A percentile compares a stretch with the other conserved stretches of the same genome.
phyloP scores from a whole-genome alignment of 2,113 vertebrate genomes.

The Larimichthys crocea region DNA sequence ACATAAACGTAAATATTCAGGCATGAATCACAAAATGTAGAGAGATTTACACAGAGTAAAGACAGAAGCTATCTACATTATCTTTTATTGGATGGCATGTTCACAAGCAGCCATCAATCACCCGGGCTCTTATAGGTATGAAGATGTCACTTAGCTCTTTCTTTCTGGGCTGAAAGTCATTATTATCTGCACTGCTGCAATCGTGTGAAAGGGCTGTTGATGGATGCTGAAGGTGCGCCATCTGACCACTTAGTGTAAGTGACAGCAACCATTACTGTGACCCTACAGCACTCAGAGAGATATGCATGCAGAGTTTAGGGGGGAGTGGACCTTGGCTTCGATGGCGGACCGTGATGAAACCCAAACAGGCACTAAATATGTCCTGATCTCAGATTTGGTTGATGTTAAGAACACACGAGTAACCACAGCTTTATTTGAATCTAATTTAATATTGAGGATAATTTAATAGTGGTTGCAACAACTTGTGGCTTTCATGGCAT shows the following conservation, averaged over 20 bases:
- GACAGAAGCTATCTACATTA: not conserved
- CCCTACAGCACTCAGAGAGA: constrained; percentile 38
- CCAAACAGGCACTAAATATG: not conserved
- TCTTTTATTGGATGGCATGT: constrained; percentile 6
- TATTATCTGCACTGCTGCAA: constrained; percentile 21
- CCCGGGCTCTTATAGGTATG: constrained; percentile 8
- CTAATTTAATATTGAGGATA: not conserved
- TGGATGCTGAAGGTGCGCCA: not conserved
- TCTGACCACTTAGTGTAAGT: constrained; percentile 55
- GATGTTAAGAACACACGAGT: not conserved
- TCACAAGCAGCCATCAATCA: constrained; percentile 41
- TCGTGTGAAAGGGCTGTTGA: constrained; percentile 17
- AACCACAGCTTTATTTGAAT: not conserved
- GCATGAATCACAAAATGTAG: not conserved
- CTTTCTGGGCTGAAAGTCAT: not conserved
- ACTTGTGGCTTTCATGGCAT: not conserved
- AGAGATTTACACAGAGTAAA: constrained; percentile 21
- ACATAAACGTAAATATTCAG: not conserved
- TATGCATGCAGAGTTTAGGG: not conserved
- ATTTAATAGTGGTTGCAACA: not conserved
- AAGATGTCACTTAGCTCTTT: constrained; percentile 21
- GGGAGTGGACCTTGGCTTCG: not conserved
- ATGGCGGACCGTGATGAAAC: not conserved
- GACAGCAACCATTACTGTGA: constrained; percentile 18
- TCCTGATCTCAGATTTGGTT: not conserved